These are phyloP conservation scores for Phodopus roborovskii DNA, from an alignment of 2,113 vertebrate genomes.

Conservation along the genomic window DNA sequence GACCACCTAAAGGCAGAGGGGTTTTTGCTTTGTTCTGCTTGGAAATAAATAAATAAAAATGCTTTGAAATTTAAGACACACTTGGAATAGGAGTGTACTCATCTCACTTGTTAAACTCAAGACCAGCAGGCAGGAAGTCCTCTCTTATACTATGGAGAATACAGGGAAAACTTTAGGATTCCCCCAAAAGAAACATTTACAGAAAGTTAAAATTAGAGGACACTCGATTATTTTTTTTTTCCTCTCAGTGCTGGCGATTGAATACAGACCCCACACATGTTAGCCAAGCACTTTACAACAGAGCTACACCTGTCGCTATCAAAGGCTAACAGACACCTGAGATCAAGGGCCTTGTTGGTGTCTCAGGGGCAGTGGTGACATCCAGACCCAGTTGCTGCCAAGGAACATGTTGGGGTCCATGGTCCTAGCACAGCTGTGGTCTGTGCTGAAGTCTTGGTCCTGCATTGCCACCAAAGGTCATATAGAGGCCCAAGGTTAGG, in stretches of 20 bases:
- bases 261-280: background rate
- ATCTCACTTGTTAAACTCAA: conserved; percentile 1
- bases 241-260: background rate
- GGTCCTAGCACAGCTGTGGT: too few species aligned
- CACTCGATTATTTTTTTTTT: background rate
- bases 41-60: conserved; percentile 6
- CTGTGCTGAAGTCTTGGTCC: too few species aligned
- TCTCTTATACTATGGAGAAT: background rate
- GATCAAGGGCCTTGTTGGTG: too few species aligned
- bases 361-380: too few species aligned
- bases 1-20: background rate
- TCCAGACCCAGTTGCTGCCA: too few species aligned
- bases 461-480: too few species aligned
- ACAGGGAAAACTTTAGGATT: conserved; percentile 15
- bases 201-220: background rate
- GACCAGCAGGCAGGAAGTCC: background rate
- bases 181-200: background rate
- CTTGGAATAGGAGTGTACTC: conserved; percentile 2
- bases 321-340: too few species aligned
- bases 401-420: too few species aligned
- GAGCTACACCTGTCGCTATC: background rate
- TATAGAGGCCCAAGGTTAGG: too few species aligned
- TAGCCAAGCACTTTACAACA: background rate
- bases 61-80: background rate
- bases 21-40: conserved; percentile 23